Evolutionary conservation across 23 tunicate species (phyloP).

Genomic region (Halocynthia roretzi): DNA sequence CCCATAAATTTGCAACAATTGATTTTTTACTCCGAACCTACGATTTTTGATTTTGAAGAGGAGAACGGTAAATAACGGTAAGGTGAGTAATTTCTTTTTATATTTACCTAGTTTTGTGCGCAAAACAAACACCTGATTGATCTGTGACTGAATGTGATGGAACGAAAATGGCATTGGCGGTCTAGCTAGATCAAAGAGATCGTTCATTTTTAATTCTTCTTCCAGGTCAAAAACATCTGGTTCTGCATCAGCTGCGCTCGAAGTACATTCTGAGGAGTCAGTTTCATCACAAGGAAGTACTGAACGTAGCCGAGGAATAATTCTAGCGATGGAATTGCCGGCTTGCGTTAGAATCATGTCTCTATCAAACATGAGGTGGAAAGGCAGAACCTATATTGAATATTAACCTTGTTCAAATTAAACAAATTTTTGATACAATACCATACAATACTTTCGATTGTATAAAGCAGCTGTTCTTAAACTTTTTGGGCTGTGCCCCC

Average conservation of each 20-base stretch:
- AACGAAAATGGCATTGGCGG: conserved; percentile 68
- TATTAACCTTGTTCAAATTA: background rate
- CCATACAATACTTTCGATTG: too few relatives aligned
- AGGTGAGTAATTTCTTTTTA: background rate
- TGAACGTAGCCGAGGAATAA: conserved; percentile 53
- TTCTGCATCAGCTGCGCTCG: conserved; percentile 1
- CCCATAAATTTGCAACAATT: too few relatives aligned
- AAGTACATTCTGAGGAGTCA: conserved; percentile 2
- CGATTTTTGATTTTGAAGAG: too few relatives aligned
- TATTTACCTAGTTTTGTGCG: conserved; percentile 66
- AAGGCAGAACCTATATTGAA: conserved; percentile 57
- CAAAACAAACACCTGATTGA: conserved; percentile 93
- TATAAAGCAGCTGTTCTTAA: too few relatives aligned
- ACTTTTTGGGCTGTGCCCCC: too few relatives aligned
- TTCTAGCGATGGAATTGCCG: conserved; percentile 70
- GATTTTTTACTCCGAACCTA: too few relatives aligned
- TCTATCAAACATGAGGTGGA: conserved; percentile 87
- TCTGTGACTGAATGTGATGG: conserved; percentile 64
- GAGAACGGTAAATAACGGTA: too few relatives aligned
- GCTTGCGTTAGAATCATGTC: conserved; percentile 72
- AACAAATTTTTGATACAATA: too few relatives aligned
- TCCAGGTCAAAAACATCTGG: background rate
- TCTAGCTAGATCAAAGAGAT: conserved; percentile 65
- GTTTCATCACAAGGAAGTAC: conserved; percentile 23
- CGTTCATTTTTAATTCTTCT: conserved; percentile 30